phyloP scores from a whole-genome alignment of 2,888 invertebrate genomes.

The Nemapogon koenigi region DNA sequence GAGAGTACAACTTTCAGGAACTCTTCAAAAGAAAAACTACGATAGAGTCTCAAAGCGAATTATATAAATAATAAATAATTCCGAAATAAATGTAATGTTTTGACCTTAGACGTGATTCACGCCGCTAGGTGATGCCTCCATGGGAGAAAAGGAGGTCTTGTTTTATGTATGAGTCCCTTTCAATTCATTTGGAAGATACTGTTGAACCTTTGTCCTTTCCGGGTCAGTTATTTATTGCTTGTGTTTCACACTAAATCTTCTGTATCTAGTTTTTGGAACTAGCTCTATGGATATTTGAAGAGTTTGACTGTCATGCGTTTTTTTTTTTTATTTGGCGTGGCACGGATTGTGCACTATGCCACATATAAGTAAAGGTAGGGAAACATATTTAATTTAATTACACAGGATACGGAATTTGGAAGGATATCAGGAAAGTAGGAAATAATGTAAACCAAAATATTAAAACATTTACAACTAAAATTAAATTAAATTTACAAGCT shows the following conservation, averaged over 20 bases:
- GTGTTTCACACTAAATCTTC: conserved; percentile 48
- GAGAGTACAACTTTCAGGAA: too few relatives aligned
- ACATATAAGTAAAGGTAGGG: too few relatives aligned
- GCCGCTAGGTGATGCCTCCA: conserved; percentile 34
- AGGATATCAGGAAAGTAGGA: too few relatives aligned
- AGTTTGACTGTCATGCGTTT: too few relatives aligned
- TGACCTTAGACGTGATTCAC: conserved; percentile 30
- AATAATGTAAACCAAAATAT: too few relatives aligned
- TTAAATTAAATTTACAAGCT: too few relatives aligned
- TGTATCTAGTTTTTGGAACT: conserved; percentile 18
- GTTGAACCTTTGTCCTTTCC: conserved; percentile 57
- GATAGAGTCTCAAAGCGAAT: conserved; percentile 12
- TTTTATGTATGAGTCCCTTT: conserved; percentile 59
- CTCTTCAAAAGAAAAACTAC: conserved; percentile 9
- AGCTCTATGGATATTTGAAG: too few relatives aligned
- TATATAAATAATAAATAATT: conserved; percentile 12
- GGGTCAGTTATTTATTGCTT: conserved; percentile 59
- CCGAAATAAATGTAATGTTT: conserved; percentile 31
- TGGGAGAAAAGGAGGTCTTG: conserved; percentile 33
- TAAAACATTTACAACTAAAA: too few relatives aligned
- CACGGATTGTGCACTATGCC: too few relatives aligned
- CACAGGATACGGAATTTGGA: too few relatives aligned
- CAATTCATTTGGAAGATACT: conserved; percentile 57
- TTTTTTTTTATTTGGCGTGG: too few relatives aligned
- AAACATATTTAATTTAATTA: too few relatives aligned